These are phyloP conservation scores for Arenaria interpres DNA, from an alignment of 2,113 vertebrate genomes.

Conservation along the genomic window DNA sequence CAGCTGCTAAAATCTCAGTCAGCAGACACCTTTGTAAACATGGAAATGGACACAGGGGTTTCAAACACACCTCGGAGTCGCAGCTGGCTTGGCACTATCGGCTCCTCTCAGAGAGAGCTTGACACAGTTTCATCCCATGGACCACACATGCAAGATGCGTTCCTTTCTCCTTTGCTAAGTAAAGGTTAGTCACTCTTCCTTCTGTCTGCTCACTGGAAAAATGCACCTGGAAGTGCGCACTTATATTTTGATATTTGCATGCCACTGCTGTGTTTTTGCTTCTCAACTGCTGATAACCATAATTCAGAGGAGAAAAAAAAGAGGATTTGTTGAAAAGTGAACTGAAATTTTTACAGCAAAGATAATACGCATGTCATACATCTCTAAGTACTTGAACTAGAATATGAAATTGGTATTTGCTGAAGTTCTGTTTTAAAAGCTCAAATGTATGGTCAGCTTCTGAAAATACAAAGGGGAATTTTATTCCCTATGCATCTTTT, in stretches of 20 bases:
- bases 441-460: neutral
- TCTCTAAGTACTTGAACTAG: neutral
- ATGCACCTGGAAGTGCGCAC: neutral
- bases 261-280: neutral
- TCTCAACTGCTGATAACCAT: neutral
- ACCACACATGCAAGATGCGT: conserved; percentile 92
- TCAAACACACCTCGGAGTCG: conserved; percentile 78
- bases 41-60: conserved; percentile 82
- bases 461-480: neutral
- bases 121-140: conserved; percentile 86
- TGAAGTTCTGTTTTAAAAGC: neutral
- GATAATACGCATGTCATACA: neutral
- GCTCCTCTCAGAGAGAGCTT: conserved; percentile 80
- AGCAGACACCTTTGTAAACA: conserved; percentile 86
- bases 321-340: neutral
- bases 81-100: conserved; percentile 86
- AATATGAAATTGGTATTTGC: neutral
- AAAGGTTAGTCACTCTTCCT: conserved; percentile 85
- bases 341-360: neutral
- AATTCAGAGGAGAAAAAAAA: neutral
- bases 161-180: conserved; percentile 91
- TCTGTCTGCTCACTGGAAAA: neutral
- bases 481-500: neutral
- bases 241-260: neutral
- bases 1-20: conserved; percentile 90